phyloP scores from a whole-genome alignment of 2,888 invertebrate species.

The Steinernema scapterisci region DNA sequence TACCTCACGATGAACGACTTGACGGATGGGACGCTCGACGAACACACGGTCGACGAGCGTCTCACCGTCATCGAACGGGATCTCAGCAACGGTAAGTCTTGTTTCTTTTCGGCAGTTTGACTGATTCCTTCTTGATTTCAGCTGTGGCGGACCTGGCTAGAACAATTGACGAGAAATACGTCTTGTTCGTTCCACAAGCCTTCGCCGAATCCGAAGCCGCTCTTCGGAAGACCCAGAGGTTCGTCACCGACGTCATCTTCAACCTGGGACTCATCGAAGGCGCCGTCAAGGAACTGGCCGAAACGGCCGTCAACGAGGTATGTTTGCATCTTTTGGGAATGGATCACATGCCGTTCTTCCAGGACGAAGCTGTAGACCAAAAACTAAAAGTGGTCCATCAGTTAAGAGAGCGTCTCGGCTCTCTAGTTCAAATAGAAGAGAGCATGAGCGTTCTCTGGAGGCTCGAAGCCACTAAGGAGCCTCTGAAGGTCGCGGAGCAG shows the following conservation, averaged over 20 bases:
- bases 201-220: not conserved
- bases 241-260: not conserved
- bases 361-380: not conserved
- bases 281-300: not conserved
- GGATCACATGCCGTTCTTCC: not conserved
- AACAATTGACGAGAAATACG: slow-evolving; percentile 16
- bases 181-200: not conserved
- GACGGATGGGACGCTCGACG: not conserved
- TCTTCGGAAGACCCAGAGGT: not conserved
- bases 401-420: slow-evolving; percentile 29
- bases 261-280: slow-evolving; percentile 1
- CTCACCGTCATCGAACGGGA: slow-evolving; percentile 5
- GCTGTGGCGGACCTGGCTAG: slow-evolving; percentile 1
- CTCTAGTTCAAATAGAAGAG: slow-evolving; percentile 35
- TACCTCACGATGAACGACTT: slow-evolving; percentile 1
- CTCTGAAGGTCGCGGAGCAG: not conserved
- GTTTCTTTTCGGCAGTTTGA: not conserved
- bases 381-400: slow-evolving; percentile 23
- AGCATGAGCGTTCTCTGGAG: slow-evolving; percentile 33
- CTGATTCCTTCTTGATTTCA: not conserved
- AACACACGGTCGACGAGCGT: slow-evolving; percentile 2
- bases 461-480: not conserved
- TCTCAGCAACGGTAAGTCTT: not conserved
- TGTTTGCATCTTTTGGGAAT: not conserved
- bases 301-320: not conserved